A percentile compares a stretch with the other conserved stretches of the same genome.
phyloP scores from a whole-genome alignment of 2,113 vertebrate genomes.

The Istiophorus platypterus region DNA sequence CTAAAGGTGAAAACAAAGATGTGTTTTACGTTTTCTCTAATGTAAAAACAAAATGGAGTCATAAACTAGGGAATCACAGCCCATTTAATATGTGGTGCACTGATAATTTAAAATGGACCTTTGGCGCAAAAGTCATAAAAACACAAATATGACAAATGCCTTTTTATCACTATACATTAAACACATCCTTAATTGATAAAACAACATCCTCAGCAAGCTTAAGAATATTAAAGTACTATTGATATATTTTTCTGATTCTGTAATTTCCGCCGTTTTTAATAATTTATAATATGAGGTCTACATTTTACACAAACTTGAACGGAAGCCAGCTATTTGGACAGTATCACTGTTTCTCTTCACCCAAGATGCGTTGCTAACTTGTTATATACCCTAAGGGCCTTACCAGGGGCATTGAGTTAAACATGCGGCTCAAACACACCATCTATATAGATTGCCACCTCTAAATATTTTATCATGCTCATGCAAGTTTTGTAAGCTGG shows the following conservation, averaged over 20 bases:
- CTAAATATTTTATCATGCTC: conserved; percentile 78
- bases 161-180: not conserved
- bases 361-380: conserved; percentile 5
- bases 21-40: conserved; percentile 14
- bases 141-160: conserved; percentile 27
- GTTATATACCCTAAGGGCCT: conserved; percentile 23
- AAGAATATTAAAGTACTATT: conserved; percentile 1
- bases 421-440: conserved; percentile 39
- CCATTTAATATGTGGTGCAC: conserved; percentile 17
- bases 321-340: conserved; percentile 9
- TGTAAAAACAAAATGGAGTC: conserved; percentile 16
- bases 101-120: conserved; percentile 12
- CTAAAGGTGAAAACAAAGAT: conserved; percentile 1
- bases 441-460: conserved; percentile 57
- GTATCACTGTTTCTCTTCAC: conserved; percentile 31
- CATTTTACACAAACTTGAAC: not conserved
- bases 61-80: not conserved
- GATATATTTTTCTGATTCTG: not conserved
- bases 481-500: conserved; percentile 72
- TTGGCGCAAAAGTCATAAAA: conserved; percentile 18
- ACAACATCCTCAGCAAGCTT: not conserved
- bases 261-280: not conserved
- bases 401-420: conserved; percentile 54
- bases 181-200: conserved; percentile 1
- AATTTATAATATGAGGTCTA: not conserved